Conservation (phyloP, 2,797 vertebrate species). For the Helarctos malayanus region DNA sequence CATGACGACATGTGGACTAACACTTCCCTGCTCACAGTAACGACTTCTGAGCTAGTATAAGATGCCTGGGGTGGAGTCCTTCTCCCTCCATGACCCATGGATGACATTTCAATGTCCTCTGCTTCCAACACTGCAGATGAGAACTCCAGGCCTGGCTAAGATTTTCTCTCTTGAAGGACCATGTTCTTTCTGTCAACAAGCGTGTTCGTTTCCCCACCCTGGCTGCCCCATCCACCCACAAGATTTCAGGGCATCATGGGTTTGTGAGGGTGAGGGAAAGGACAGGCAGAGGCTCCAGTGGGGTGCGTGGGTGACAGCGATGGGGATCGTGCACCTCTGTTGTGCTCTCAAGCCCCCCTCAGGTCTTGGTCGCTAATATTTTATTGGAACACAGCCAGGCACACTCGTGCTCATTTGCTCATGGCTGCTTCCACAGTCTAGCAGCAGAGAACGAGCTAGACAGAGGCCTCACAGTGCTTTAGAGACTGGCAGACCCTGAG, state of each 20-base stretch:
- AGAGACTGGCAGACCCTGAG: background rate
- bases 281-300: no score
- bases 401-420: accelerated
- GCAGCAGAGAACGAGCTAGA: accelerated
- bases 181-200: background rate
- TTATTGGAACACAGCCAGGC: accelerated
- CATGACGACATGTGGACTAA: background rate
- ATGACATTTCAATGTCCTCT: background rate
- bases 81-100: background rate
- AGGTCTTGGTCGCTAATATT: background rate
- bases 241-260: background rate
- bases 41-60: background rate
- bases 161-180: background rate
- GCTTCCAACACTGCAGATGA: background rate
- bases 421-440: accelerated
- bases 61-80: background rate
- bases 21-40: background rate
- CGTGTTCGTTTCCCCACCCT: accelerated
- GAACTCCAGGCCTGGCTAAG: background rate
- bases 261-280: background rate
- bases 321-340: accelerated
- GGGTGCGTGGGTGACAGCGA: background rate
- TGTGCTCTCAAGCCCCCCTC: accelerated
- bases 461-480: accelerated
- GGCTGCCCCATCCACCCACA: background rate